Base-by-base conservation (phyloP, 2,113 vertebrate species). In the Probosciger aterrimus region DNA sequence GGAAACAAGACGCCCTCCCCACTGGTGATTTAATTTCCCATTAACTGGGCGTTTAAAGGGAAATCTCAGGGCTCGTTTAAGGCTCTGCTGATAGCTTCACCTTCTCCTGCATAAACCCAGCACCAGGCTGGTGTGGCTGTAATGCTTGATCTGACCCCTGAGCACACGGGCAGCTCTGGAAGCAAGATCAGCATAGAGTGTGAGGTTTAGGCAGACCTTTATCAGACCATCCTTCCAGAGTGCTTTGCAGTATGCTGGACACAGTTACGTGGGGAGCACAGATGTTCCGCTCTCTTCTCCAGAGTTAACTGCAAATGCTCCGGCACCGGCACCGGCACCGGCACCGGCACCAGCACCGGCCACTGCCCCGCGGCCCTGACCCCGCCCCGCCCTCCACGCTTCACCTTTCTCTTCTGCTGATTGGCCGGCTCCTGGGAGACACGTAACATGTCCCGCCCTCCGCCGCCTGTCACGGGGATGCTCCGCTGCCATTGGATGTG, bases 221-320 rank as follows among this genome's bases (percentile, higher is more conserved):
- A 18, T 33, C 47, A 25, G 50, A 25, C 1, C 19, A 3, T 2
- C 28, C 59, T 4, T 6, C 19, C n/a, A 37, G n/a, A 16, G 46
- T 1, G 2, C 19, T 46, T 10, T 17, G 33, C 10, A 3, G 22
- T 2, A 2, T 5, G 7, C 4, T 5, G 14, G 71, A 8, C 27
- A 17, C 47, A 4, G 50, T 3, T 6, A 3, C 0, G 3, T 0
- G 41, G 15, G 23, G 30, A 52, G 25, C 46, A 20, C 14, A 60
- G 33, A 8, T 22, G 1, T 30, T 1, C 15, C 0, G 11, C 67
- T 27, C 47, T 4, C 7, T 20, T 18, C 74, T 2, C 4, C 3
- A 2, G 43, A 7, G 59, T 24, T 17, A 25, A 15, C 13, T 1
- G 25, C 17, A 9, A 15, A 35, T 0, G 27, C 50, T 30, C 33